These are phyloP conservation scores for Anguilla japonica DNA, from an alignment of 2,113 vertebrate genomes.

Conservation along the genomic window DNA sequence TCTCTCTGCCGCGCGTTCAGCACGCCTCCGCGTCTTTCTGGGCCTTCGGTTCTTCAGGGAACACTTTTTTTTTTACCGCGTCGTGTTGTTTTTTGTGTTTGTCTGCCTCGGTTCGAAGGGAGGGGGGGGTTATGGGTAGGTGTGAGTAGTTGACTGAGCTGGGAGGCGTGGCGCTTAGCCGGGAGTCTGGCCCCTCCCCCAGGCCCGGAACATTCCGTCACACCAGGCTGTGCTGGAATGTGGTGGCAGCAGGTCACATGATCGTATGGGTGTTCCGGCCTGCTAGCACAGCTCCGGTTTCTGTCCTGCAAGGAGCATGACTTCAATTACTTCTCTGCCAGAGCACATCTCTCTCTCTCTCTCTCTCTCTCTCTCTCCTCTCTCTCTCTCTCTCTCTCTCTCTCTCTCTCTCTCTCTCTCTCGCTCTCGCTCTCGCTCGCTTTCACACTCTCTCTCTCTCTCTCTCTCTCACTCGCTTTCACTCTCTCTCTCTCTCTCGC, in stretches of 20 bases:
- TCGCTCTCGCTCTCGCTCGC: neutral
- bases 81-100: neutral
- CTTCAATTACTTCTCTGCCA: neutral
- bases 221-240: neutral
- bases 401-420: slow-evolving; percentile 14
- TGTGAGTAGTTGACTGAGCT: neutral
- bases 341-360: neutral
- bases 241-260: neutral
- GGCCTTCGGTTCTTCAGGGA: neutral
- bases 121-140: neutral
- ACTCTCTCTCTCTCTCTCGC: too few relatives aligned
- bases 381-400: neutral
- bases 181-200: neutral
- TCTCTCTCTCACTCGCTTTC: too few relatives aligned
- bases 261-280: slow-evolving; percentile 4
- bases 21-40: neutral
- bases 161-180: neutral
- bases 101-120: neutral
- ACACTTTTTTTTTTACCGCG: neutral
- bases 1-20: neutral
- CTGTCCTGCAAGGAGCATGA: neutral
- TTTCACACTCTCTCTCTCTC: too few relatives aligned
- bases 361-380: too few relatives aligned
- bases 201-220: neutral
- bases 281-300: neutral